These are phyloP conservation scores for Noturus placidus DNA, from an alignment of 2,113 vertebrate genomes.

Conservation along the genomic window DNA sequence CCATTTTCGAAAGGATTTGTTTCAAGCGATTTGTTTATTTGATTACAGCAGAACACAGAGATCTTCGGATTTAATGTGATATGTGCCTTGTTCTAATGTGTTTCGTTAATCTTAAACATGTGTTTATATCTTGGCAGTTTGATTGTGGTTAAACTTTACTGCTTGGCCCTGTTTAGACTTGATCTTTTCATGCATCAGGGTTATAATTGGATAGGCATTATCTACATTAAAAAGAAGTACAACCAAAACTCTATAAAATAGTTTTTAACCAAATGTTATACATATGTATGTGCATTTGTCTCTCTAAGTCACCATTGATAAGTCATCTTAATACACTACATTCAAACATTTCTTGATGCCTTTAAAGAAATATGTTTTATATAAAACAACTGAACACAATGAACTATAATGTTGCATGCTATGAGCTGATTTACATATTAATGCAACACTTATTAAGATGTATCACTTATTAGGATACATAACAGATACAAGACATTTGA, in stretches of 20 bases:
- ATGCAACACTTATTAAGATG: background rate
- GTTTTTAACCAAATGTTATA: background rate
- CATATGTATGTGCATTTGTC: no score
- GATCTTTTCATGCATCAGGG: constrained; percentile 1
- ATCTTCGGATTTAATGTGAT: constrained; percentile 41
- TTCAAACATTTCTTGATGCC: background rate
- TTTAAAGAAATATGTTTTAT: background rate
- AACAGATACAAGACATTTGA: background rate
- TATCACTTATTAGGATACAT: background rate
- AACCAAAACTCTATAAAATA: background rate
- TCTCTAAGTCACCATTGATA: background rate
- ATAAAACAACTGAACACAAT: background rate
- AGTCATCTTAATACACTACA: background rate
- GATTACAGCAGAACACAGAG: constrained; percentile 61
- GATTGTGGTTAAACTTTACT: background rate
- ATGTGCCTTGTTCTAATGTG: constrained; percentile 28
- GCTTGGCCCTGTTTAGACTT: background rate
- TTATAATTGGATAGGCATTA: background rate
- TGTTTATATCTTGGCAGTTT: constrained; percentile 7
- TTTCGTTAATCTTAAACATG: constrained; percentile 1
- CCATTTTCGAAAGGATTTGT: constrained; percentile 65
- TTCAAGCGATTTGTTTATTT: constrained; percentile 66
- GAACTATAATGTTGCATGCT: background rate
- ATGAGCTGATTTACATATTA: background rate
- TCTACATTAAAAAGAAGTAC: background rate